Conservation (phyloP, 2,888 invertebrate species). For the Polydrusus cervinus region DNA sequence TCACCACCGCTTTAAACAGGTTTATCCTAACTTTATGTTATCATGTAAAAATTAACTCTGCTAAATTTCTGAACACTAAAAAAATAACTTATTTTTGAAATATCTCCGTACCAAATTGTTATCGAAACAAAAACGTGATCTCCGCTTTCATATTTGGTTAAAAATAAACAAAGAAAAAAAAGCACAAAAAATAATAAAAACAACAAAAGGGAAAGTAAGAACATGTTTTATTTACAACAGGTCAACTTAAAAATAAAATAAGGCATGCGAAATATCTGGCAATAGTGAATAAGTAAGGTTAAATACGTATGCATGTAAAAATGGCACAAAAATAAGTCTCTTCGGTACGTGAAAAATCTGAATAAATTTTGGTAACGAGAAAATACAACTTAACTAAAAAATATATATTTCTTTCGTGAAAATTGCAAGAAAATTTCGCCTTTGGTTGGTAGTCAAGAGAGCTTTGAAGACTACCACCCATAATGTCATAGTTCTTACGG, state of each 20-base stretch:
- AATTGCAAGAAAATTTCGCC: no score
- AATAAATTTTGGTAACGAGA: conserved; percentile 10
- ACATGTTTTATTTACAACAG: conserved; percentile 49
- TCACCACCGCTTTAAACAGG: no score
- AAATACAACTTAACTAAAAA: background rate
- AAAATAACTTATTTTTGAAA: no score
- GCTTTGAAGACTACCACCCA: no score
- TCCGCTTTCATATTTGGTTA: background rate
- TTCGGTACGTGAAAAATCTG: conserved; percentile 18
- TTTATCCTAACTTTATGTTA: no score
- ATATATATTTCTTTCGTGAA: no score
- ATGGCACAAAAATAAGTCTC: conserved; percentile 43
- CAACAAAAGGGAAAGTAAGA: conserved; percentile 31
- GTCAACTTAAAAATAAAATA: conserved; percentile 44
- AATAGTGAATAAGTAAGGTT: conserved; percentile 5
- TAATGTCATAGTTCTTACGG: no score
- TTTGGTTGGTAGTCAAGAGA: no score
- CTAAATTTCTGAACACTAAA: no score
- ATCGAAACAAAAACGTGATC: no score
- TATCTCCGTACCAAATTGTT: no score
- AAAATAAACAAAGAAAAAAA: background rate
- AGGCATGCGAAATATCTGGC: conserved; percentile 54
- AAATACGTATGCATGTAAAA: conserved; percentile 17
- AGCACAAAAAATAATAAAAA: conserved; percentile 47
- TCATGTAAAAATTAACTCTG: no score